A percentile compares a stretch with the other conserved stretches of the same genome.
Evolutionary conservation across 2,888 invertebrate genomes (phyloP).

Genomic region (Zygothrica quintamaculata): DNA sequence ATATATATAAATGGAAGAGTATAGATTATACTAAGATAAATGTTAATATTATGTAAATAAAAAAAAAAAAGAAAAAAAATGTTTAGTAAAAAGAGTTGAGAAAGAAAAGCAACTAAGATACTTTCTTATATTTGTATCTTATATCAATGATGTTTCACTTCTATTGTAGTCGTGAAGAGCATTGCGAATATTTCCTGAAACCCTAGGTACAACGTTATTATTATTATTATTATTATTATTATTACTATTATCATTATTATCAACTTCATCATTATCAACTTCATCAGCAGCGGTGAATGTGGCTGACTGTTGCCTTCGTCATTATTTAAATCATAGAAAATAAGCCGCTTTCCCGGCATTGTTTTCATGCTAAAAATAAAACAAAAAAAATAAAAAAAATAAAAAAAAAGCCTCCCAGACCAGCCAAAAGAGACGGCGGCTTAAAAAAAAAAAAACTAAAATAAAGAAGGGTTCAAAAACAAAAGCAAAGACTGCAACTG

Average conservation of each 20-base stretch:
- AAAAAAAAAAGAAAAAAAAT: constrained; percentile 29
- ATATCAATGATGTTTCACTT: constrained; percentile 51
- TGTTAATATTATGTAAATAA: constrained; percentile 29
- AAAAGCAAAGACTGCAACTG: constrained; percentile 50
- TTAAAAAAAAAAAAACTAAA: constrained; percentile 40
- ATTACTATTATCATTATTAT: constrained; percentile 17
- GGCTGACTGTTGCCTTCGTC: constrained; percentile 76
- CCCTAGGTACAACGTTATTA: constrained; percentile 9
- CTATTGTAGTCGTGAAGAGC: constrained; percentile 48
- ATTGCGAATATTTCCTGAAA: constrained; percentile 8
- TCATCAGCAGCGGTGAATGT: constrained; percentile 33
- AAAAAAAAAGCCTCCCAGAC: constrained; percentile 69
- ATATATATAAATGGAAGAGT: neutral
- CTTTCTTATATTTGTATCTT: constrained; percentile 32
- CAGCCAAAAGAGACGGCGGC: constrained; percentile 52
- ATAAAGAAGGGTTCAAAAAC: constrained; percentile 28
- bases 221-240: constrained; percentile 31
- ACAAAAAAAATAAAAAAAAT: constrained; percentile 32
- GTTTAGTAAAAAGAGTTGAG: no score
- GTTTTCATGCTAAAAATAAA: constrained; percentile 75
- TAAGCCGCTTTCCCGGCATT: constrained; percentile 82
- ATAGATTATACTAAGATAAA: constrained; percentile 22
- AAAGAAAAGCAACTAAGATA: constrained; percentile 34
- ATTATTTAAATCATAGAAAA: constrained; percentile 82
- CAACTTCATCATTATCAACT: constrained; percentile 43